Base-by-base conservation (phyloP, 2,888 invertebrate genomes). In the Brenthis hecate region DNA sequence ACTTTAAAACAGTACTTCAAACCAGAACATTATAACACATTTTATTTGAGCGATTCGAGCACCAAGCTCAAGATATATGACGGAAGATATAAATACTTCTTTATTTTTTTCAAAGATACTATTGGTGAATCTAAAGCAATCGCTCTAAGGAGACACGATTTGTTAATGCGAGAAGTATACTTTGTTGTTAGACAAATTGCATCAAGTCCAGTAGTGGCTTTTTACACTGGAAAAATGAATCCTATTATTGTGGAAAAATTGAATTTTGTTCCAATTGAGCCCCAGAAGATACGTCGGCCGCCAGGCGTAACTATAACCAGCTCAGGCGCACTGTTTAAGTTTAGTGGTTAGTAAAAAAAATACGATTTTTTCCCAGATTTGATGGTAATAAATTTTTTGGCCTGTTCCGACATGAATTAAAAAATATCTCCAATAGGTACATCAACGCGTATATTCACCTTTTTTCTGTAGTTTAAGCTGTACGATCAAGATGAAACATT, bases 211-310 rank as follows among this genome's bases (percentile, higher is more conserved):
- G 69, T 89, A 0, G 16, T 89, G 0, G 87, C 80, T 0, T 86
- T 86, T 72, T 91, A 91, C 65, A 89, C 90, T 0, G 91, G 90
- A 0, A 89, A 81, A 65, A 6, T 61, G 0, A 91, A 90, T 66
- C 84, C 87, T 0, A 72, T 86, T 0, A 48, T 64, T 0, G 56
- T 81, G 0, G 72, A 80, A 0, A 78, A 76, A 11, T 5, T 77
- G 2, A 73, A 73, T 5, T 75, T 75, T 23, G 51, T 74, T 0
- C 73, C 78, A 0, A 61, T 74, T 0, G 75, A 74, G 8, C 73
- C 77, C 0, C 51, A 63, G 0, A 68, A 67, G 3, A 14, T 62
- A 1, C 70, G 72, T 0, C 70, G 50, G 8, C 72, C 76, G 50
- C 69, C 75, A 6, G 83, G 83, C 0, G 78, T 85, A 0, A 76